Percentiles rank a stretch among this genome's conserved stretches.
Conservation (phyloP, 2,888 invertebrate species). For the Lacanobia oleracea region DNA sequence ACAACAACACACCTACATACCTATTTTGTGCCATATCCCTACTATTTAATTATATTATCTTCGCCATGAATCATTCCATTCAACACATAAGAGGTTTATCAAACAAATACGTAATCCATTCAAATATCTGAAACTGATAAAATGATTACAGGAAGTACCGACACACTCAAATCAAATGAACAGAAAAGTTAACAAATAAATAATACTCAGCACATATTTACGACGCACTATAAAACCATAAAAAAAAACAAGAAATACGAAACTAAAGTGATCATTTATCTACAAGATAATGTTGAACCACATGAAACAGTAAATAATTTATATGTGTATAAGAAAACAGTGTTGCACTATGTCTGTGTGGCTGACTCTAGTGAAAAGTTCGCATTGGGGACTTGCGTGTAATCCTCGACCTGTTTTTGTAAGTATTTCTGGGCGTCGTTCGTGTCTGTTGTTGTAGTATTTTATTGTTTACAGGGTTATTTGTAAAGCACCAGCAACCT, state of each 20-base stretch:
- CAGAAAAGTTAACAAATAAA: constrained; percentile 14
- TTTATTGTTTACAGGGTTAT: too few relatives aligned
- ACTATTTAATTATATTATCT: neutral
- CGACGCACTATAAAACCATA: constrained; percentile 31
- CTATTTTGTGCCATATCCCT: too few relatives aligned
- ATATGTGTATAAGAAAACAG: constrained; percentile 22
- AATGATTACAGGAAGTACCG: constrained; percentile 5
- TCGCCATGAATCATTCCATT: neutral
- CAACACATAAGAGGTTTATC: neutral
- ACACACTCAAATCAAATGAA: constrained; percentile 1
- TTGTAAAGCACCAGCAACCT: too few relatives aligned
- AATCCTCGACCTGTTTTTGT: constrained; percentile 83
- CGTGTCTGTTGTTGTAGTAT: neutral
- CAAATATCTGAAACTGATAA: neutral
- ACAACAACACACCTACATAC: too few relatives aligned
- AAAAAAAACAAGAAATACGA: constrained; percentile 25
- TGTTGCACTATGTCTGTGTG: constrained; percentile 89
- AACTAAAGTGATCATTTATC: constrained; percentile 39
- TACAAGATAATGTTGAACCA: constrained; percentile 28
- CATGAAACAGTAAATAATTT: constrained; percentile 38
- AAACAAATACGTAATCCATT: constrained; percentile 20
- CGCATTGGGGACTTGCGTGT: constrained; percentile 86
- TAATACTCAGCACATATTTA: constrained; percentile 35
- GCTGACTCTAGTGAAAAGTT: constrained; percentile 90
- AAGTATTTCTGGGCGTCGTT: constrained; percentile 71